A percentile compares a stretch with the other conserved stretches of the same genome.
phyloP scores from a whole-genome alignment of 2,888 invertebrate species.

The Tribolium freemani region DNA sequence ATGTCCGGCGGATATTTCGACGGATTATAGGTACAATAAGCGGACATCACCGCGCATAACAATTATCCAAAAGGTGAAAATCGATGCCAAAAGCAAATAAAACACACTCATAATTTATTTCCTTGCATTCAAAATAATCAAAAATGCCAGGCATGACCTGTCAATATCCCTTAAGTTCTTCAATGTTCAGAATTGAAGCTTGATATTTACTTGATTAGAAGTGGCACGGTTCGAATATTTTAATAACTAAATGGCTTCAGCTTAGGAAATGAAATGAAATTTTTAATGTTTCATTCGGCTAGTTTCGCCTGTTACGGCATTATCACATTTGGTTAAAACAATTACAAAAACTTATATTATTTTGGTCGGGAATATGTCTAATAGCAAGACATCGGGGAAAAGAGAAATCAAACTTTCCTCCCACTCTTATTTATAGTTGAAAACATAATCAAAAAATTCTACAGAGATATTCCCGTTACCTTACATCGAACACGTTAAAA shows the following conservation, averaged over 20 bases:
- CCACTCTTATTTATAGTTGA: too few relatives aligned
- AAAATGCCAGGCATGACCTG: not conserved
- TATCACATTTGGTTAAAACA: too few relatives aligned
- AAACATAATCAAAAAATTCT: too few relatives aligned
- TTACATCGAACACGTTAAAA: too few relatives aligned
- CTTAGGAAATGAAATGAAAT: too few relatives aligned
- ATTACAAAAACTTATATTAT: too few relatives aligned
- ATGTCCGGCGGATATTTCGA: not conserved
- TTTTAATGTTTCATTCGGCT: too few relatives aligned
- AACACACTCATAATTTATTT: slow-evolving; percentile 12
- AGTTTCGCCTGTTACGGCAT: too few relatives aligned
- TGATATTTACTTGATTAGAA: not conserved
- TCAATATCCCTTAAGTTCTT: slow-evolving; percentile 1
- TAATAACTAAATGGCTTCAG: not conserved
- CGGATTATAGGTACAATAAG: not conserved
- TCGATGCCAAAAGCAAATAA: slow-evolving; percentile 19
- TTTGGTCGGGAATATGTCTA: too few relatives aligned
- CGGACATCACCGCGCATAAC: slow-evolving; percentile 4
- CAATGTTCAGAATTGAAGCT: not conserved
- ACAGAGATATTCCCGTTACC: too few relatives aligned
- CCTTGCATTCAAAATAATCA: slow-evolving; percentile 6
- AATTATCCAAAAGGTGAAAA: slow-evolving; percentile 17
- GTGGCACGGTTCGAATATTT: not conserved
- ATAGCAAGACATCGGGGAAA: too few relatives aligned
- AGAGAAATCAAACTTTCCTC: too few relatives aligned